phyloP scores from a whole-genome alignment of 2,888 invertebrate genomes.

The Anodontia alba region DNA sequence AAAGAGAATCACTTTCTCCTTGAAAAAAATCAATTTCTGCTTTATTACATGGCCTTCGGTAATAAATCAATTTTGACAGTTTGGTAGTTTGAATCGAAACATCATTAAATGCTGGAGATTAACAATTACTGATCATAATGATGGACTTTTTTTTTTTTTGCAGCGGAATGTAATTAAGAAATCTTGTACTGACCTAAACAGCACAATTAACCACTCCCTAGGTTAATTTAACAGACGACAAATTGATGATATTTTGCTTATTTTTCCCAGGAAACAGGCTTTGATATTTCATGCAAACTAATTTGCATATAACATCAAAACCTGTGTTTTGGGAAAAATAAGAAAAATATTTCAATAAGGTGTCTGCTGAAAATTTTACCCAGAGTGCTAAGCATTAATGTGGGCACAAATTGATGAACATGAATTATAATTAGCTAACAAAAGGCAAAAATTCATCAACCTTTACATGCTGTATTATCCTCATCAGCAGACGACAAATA shows the following conservation, averaged over 20 bases:
- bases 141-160: slow-evolving; percentile 6
- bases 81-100: slow-evolving; percentile 13
- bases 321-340: no score
- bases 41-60: slow-evolving; percentile 8
- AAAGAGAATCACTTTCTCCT: slow-evolving; percentile 4
- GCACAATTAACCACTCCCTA: not conserved
- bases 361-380: no score
- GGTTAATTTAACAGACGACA: no score
- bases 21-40: not conserved
- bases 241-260: no score
- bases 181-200: not conserved
- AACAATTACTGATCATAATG: slow-evolving; percentile 12
- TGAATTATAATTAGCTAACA: not conserved
- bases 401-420: not conserved
- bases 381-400: no score
- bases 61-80: slow-evolving; percentile 18
- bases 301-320: no score
- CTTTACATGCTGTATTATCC: no score
- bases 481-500: no score
- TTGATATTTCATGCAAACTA: no score
- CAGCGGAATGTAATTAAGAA: slow-evolving; percentile 5
- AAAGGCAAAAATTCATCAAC: no score
- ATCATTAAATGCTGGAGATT: not conserved
- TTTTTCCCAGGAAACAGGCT: no score
- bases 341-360: no score